Conservation (phyloP, 2,888 invertebrate genomes). For the Plusia festucae region DNA sequence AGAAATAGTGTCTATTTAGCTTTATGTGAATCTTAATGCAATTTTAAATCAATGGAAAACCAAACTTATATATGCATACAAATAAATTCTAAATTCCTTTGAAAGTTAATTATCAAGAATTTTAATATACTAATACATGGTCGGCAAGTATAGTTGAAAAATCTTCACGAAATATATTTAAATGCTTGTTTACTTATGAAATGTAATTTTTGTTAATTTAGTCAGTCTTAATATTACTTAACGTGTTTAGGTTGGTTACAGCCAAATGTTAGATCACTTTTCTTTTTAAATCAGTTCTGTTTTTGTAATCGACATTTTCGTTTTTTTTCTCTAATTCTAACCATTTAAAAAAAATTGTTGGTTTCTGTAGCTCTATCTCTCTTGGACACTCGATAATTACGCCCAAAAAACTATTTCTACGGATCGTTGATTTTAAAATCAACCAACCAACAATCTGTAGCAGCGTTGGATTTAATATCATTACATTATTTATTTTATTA, state of each 20-base stretch:
- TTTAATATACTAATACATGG: background rate
- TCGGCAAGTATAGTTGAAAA: constrained; percentile 1
- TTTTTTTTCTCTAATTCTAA: too few species aligned
- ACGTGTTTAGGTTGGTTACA: constrained; percentile 39
- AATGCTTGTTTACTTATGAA: constrained; percentile 32
- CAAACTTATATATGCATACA: background rate
- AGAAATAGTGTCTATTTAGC: too few species aligned
- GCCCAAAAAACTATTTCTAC: too few species aligned
- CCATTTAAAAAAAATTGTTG: too few species aligned
- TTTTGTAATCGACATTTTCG: background rate
- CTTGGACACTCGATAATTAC: too few species aligned
- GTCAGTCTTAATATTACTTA: constrained; percentile 50
- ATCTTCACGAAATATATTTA: constrained; percentile 24
- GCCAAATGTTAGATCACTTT: constrained; percentile 49
- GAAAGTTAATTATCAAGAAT: background rate
- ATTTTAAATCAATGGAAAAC: background rate
- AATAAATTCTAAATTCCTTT: background rate
- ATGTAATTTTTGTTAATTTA: constrained; percentile 33
- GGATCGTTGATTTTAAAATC: too few species aligned
- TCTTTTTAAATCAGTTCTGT: constrained; percentile 7
- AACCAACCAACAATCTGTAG: too few species aligned
- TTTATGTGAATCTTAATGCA: background rate
- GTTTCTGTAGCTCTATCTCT: too few species aligned
- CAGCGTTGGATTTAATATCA: too few species aligned
- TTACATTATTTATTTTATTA: too few species aligned